Evolutionary conservation across 1,140 invertebrate species (phyloP).

Genomic region (Dinoponera quadriceps): DNA sequence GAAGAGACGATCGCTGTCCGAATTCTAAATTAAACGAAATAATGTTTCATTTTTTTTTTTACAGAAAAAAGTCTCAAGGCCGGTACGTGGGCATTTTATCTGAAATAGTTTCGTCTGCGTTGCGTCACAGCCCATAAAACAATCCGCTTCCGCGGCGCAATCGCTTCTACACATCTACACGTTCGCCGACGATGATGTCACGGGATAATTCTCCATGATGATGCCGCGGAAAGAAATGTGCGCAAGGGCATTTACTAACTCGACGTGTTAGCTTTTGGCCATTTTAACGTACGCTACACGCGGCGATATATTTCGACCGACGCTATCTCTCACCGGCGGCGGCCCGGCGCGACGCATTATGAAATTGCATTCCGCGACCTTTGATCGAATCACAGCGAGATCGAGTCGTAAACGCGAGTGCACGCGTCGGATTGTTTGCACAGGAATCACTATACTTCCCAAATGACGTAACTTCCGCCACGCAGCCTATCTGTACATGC

Average conservation of each 20-base stretch:
- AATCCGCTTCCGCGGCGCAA: slow-evolving; percentile 17
- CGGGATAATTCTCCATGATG: slow-evolving; percentile 65
- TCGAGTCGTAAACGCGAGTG: slow-evolving; percentile 19
- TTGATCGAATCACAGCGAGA: slow-evolving; percentile 32
- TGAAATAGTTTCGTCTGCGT: slow-evolving; percentile 56
- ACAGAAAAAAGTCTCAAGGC: not conserved
- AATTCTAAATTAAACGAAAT: not conserved
- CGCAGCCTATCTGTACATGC: slow-evolving; percentile 4
- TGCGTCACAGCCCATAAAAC: slow-evolving; percentile 63
- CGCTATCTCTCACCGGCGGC: too few species aligned
- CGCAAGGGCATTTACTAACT: slow-evolving; percentile 33
- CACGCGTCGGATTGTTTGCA: slow-evolving; percentile 19
- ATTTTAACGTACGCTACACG: not conserved
- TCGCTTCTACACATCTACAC: slow-evolving; percentile 26
- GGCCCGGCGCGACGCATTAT: slow-evolving; percentile 3
- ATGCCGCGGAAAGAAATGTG: slow-evolving; percentile 28
- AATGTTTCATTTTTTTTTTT: slow-evolving; percentile 14
- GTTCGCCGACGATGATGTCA: slow-evolving; percentile 67
- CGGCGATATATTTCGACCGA: slow-evolving; percentile 10
- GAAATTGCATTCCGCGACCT: slow-evolving; percentile 45
- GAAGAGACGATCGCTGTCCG: not conserved
- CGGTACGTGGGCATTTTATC: slow-evolving; percentile 12
- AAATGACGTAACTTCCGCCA: slow-evolving; percentile 51
- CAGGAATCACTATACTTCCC: slow-evolving; percentile 15
- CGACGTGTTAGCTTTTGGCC: not conserved